These are phyloP conservation scores for Holotrichia oblita DNA, from an alignment of 1,140 invertebrate species.

Conservation along the genomic window DNA sequence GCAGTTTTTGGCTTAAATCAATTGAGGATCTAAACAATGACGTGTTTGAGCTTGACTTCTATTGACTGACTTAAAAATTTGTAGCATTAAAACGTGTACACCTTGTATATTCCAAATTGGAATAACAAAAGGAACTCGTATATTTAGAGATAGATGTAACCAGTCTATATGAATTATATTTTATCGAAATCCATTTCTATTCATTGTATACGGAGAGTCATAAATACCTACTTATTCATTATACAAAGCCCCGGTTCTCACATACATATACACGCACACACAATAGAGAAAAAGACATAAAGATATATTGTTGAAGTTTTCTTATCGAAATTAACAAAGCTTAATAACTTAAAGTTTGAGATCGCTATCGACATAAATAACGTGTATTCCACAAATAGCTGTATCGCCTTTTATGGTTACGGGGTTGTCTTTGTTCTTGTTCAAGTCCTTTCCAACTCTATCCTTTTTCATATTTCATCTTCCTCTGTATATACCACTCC, in stretches of 20 bases:
- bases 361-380: conserved; percentile 35
- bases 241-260: conserved; percentile 12
- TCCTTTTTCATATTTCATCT: conserved; percentile 10
- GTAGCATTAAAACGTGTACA: background rate
- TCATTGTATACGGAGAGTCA: conserved; percentile 19
- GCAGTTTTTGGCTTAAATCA: too few species aligned
- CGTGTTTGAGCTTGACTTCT: too few species aligned
- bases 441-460: background rate
- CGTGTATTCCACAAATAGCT: conserved; percentile 33
- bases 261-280: conserved; percentile 1
- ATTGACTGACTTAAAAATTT: too few species aligned
- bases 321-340: conserved; percentile 36
- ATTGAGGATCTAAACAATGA: too few species aligned
- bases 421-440: conserved; percentile 30
- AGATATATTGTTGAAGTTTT: conserved; percentile 36
- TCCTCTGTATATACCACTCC: background rate
- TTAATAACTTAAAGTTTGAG: conserved; percentile 37
- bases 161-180: background rate
- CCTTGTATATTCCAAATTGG: background rate
- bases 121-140: background rate
- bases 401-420: conserved; percentile 3
- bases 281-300: conserved; percentile 31
- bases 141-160: background rate
- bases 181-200: conserved; percentile 36
- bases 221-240: conserved; percentile 32